These are phyloP conservation scores for Apis cerana DNA, from an alignment of 1,140 invertebrate genomes.

Conservation along the genomic window DNA sequence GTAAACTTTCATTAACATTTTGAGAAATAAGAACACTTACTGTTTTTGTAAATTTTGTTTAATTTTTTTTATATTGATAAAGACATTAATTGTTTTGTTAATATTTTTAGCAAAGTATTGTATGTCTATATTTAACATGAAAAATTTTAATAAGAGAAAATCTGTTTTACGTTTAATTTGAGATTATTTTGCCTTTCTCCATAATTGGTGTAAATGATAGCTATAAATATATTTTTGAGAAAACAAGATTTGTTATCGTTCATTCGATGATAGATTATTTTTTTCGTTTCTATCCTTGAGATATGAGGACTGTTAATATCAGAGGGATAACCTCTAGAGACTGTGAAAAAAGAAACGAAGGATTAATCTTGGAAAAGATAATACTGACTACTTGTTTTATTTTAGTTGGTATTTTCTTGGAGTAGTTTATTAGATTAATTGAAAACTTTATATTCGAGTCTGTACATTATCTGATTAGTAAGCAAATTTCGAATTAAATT, in stretches of 20 bases:
- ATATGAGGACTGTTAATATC: not conserved
- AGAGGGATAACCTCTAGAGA: not conserved
- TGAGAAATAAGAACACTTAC: too few relatives aligned
- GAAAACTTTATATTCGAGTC: not conserved
- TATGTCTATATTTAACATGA: too few relatives aligned
- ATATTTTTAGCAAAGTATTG: too few relatives aligned
- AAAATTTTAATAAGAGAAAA: too few relatives aligned
- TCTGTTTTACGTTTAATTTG: too few relatives aligned
- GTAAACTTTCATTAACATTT: too few relatives aligned
- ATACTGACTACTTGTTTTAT: not conserved
- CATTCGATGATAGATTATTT: not conserved
- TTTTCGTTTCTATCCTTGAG: not conserved
- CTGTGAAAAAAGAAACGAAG: not conserved
- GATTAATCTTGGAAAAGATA: not conserved
- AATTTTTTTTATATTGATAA: too few relatives aligned
- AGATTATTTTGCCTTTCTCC: too few relatives aligned
- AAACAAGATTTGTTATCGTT: slow-evolving; percentile 5
- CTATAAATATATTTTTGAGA: not conserved
- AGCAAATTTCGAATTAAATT: not conserved
- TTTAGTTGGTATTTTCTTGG: not conserved
- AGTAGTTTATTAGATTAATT: not conserved
- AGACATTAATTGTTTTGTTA: too few relatives aligned
- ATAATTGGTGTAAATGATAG: not conserved
- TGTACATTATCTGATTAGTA: not conserved
- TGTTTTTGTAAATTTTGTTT: too few relatives aligned